phyloP scores from a whole-genome alignment of 2,797 vertebrate species.

The Diceros bicornis region DNA sequence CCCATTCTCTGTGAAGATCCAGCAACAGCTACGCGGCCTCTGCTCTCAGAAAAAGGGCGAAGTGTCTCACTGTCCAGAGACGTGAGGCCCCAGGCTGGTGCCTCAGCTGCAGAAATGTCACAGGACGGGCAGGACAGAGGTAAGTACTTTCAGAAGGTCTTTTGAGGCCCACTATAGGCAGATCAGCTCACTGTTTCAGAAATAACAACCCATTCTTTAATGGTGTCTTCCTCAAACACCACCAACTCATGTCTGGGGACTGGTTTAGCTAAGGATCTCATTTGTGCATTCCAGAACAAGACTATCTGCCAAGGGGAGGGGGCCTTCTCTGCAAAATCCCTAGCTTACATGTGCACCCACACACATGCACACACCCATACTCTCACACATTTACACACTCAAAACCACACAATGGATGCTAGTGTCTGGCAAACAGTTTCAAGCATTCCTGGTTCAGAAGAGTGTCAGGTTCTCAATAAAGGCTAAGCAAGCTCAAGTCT shows the following conservation, averaged over 20 bases:
- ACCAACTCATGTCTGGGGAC: neutral
- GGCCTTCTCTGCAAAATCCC: neutral
- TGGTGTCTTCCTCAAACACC: neutral
- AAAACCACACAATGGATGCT: neutral
- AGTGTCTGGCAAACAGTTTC: neutral
- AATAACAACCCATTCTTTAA: neutral
- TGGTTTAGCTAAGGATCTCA: neutral
- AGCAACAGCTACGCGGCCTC: neutral
- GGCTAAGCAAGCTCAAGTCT: neutral
- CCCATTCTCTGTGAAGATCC: neutral
- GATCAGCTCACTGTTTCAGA: neutral
- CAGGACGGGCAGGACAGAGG: neutral
- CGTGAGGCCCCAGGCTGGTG: neutral
- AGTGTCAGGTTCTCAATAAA: neutral
- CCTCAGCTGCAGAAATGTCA: neutral
- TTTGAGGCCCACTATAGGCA: neutral
- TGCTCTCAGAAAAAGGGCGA: neutral
- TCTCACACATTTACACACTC: neutral
- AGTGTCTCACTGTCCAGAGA: neutral
- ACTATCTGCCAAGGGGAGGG: neutral
- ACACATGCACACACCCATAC: accelerated
- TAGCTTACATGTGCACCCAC: neutral
- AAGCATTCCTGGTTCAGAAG: neutral
- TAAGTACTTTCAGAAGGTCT: neutral
- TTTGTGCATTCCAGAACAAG: neutral